A percentile compares a stretch with the other conserved stretches of the same genome.
Conservation (phyloP, 2,113 vertebrate genomes). For the Casuarius casuarius region DNA sequence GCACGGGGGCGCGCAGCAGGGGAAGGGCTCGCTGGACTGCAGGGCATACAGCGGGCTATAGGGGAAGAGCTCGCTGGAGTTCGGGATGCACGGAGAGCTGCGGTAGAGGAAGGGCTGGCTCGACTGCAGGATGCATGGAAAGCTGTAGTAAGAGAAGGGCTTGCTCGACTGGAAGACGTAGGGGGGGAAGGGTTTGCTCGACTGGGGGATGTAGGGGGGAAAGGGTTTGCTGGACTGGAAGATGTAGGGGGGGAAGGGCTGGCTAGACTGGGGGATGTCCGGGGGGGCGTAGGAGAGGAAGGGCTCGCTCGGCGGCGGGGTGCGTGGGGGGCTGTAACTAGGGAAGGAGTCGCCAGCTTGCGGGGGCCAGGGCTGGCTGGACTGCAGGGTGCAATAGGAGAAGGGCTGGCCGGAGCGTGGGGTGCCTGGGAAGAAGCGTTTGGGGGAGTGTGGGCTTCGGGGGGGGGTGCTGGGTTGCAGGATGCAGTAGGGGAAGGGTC, state of each 20-base stretch:
- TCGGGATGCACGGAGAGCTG: neutral
- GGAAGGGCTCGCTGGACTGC: neutral
- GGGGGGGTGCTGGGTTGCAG: neutral
- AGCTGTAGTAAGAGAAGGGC: neutral
- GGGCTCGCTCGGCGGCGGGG: neutral
- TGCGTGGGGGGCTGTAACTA: neutral
- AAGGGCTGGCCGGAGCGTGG: neutral
- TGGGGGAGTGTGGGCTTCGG: neutral
- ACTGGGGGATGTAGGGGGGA: neutral
- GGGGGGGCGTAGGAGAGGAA: neutral
- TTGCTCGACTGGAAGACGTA: neutral
- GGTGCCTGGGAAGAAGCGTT: neutral
- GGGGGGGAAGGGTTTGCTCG: neutral
- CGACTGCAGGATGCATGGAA: neutral
- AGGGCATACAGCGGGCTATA: neutral
- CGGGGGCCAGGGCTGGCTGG: neutral
- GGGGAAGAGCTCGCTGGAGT: neutral
- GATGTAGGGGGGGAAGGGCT: neutral
- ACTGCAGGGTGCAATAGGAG: neutral
- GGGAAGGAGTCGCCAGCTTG: neutral
- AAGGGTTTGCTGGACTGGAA: neutral
- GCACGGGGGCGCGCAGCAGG: neutral
- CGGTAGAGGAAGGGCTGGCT: neutral
- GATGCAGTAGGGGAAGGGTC: neutral
- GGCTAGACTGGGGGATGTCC: neutral